Evolutionary conservation across 2,888 invertebrate species (phyloP).

Genomic region (Meandrusa payeni): DNA sequence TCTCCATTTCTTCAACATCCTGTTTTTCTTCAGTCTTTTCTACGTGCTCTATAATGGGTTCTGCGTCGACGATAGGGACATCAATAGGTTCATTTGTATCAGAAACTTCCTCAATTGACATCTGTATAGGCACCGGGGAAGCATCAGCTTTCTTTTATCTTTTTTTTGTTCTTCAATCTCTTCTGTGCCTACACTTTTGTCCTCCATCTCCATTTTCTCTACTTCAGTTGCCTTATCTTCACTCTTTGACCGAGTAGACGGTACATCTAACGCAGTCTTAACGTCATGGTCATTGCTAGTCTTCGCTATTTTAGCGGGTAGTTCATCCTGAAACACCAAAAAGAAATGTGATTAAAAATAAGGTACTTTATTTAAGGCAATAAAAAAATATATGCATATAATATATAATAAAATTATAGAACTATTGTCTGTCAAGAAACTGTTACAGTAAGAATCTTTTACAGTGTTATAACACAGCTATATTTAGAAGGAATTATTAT

Average conservation of each 20-base stretch:
- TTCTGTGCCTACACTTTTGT: slow-evolving; percentile 32
- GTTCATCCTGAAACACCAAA: slow-evolving; percentile 51
- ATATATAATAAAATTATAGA: too few species aligned
- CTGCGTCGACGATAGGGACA: slow-evolving; percentile 38
- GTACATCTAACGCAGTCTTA: slow-evolving; percentile 41
- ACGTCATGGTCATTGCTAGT: slow-evolving; percentile 60
- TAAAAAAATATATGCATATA: too few species aligned
- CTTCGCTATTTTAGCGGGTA: slow-evolving; percentile 79
- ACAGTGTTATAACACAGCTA: too few species aligned
- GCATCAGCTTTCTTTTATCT: slow-evolving; percentile 31
- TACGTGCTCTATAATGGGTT: slow-evolving; percentile 43
- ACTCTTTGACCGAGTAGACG: slow-evolving; percentile 26
- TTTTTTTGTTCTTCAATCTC: slow-evolving; percentile 33
- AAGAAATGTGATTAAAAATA: too few species aligned
- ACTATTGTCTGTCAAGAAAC: too few species aligned
- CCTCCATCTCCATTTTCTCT: slow-evolving; percentile 56
- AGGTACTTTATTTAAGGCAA: too few species aligned
- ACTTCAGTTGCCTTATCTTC: slow-evolving; percentile 31
- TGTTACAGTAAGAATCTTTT: too few species aligned
- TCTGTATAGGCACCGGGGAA: slow-evolving; percentile 34
- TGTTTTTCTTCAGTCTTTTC: slow-evolving; percentile 48
- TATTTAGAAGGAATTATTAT: too few species aligned
- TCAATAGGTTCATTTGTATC: slow-evolving; percentile 41
- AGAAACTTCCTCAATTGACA: slow-evolving; percentile 45
- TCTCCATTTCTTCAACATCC: slow-evolving; percentile 52